Base-by-base conservation (phyloP, 1,140 invertebrate genomes). In the Pantala flavescens region DNA sequence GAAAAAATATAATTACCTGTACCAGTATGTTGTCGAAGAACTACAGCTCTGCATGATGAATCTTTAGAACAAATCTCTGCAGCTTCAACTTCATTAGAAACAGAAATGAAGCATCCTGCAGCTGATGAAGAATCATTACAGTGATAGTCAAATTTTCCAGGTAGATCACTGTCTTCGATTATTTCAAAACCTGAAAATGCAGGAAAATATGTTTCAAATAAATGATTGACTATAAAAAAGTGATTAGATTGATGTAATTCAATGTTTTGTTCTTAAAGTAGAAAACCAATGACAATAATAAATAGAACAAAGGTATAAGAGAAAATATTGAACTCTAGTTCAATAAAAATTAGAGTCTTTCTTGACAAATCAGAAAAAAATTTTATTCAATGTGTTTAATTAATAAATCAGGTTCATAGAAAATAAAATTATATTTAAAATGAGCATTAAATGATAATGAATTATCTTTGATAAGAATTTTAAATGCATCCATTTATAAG, bases 11-110 rank as follows among this genome's bases (percentile, higher is more conserved):
- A 71, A 74, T 43, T 71, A 81, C 83, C 83, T 79, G 82, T 82
- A 83, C 83, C 84, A 11, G 83, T 81, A 72, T 74, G 71, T n/a
- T 78, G 70, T 0, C 82, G 79, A 42, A 84, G 73, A n/a, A 84
- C 82, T 78, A 84, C 82, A 5, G 80, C 82, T 71, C 77, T 76
- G 76, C 83, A 84, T 9, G 80, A 77, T 0, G 76, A 24, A 74
- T 84, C 83, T 0, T n/a, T 49, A 28, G 79, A 76, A 78, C 83
- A 84, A 23, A 83, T 74, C 71, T 82, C 77, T 55, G 80, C 79
- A 9, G 83, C 83, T 77, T 84, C 83, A 43, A 77, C 77, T 36
- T 77, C 75, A 76, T 84, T 82, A 76, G 81, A 81, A 28, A 83
- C 81, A 28, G 83, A 83, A 42, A 81, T 76, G 19, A 81, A 81